Evolutionary conservation across 2,888 invertebrate species (phyloP).

Genomic region (Torymus auratus): DNA sequence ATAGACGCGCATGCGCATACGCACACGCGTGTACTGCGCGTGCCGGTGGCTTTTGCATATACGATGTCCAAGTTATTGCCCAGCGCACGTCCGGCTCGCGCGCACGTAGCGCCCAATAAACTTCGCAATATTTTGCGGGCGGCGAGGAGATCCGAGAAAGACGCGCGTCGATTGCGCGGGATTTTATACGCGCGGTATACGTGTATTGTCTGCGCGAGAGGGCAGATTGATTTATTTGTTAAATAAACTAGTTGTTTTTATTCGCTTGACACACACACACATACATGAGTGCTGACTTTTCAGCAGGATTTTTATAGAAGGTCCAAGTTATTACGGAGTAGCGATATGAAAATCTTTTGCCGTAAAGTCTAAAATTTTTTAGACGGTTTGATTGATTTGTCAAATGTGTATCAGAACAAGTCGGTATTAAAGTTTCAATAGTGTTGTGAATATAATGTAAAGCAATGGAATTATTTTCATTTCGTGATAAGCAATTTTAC

Average conservation of each 20-base stretch:
- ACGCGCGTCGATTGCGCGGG: background rate
- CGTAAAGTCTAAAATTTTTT: too few species aligned
- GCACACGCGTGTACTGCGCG: background rate
- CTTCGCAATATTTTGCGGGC: conserved; percentile 48
- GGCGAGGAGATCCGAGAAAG: background rate
- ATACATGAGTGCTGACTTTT: too few species aligned
- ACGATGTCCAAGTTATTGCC: conserved; percentile 37
- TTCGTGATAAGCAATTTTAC: too few species aligned
- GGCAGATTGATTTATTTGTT: conserved; percentile 29
- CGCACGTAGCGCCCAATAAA: conserved; percentile 50
- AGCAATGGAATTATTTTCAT: too few species aligned
- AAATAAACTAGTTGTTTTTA: conserved; percentile 13
- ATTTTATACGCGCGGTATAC: conserved; percentile 19
- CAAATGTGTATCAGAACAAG: too few species aligned
- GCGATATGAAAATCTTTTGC: too few species aligned
- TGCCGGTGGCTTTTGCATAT: background rate
- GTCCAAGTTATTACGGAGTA: too few species aligned
- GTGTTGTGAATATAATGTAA: too few species aligned
- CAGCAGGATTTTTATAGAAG: too few species aligned
- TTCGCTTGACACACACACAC: too few species aligned
- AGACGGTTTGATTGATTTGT: too few species aligned
- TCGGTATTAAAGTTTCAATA: too few species aligned
- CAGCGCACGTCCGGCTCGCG: background rate
- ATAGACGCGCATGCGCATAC: background rate
- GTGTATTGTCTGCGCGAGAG: background rate